Base-by-base conservation (phyloP, 2,888 invertebrate genomes). In the Oasisia sp. region DNA sequence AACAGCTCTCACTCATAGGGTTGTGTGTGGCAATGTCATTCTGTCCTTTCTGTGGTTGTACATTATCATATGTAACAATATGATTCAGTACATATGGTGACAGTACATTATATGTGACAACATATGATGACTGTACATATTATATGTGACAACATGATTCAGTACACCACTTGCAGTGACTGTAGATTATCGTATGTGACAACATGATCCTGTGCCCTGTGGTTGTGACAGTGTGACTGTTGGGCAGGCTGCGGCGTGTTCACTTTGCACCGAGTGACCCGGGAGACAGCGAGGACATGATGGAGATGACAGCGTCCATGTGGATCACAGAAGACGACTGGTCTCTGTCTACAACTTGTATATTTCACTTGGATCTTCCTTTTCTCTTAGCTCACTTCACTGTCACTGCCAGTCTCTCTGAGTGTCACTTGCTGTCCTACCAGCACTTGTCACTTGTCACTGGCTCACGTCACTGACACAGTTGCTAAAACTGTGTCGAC, bases 281-380 rank as follows among this genome's bases (percentile, higher is more conserved):
- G 27, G 74, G n/a, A 27, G 74, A 74, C 74, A 2, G 27, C 27
- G 7, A 74, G 7, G 74, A 74, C 14, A 74, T 27, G n/a, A 74
- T 74, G 74, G 74, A 74, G 74, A 74, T 74, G 74, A 74, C 74
- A 19, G 74, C 74, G 27, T 74, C 74, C 74, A 74, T 74, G 74
- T 74, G 74, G 74, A 74, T 74, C 74, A 74, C 74, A 74, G 74
- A 74, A 74, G 74, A 74, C 7, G 74, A 74, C 27, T n/a, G 74
- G 74, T 74, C 74, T 74, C 74, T 74, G 74, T 1, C 74, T n/a
- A 74, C 27, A 27, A 5, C 27, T 74, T 74, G 74, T n/a, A 5
- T 27, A 19, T n/a, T 74, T 74, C 4, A 74, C 27, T 74, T 74
- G 74, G 19, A 27, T 74, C 19, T 74, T 74, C 27, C n/a, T 11